phyloP scores from a whole-genome alignment of 2,888 invertebrate genomes.

The Brachyptera putata region DNA sequence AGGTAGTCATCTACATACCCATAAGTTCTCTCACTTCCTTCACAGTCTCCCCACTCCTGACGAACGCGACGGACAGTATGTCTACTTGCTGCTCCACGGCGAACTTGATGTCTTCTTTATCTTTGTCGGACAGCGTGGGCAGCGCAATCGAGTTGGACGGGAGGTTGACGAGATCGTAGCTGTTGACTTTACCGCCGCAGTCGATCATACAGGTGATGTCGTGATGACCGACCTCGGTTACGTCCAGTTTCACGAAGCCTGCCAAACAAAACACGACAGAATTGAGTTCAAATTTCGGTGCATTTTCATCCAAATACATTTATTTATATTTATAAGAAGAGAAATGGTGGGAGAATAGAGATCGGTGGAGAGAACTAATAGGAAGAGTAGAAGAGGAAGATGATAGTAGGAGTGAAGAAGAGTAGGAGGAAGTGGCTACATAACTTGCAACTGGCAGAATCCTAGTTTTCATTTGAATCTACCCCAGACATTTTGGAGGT shows the following conservation, averaged over 20 bases:
- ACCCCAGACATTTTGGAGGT: too few species aligned
- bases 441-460: too few species aligned
- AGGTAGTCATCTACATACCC: background rate
- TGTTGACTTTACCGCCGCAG: background rate
- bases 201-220: background rate
- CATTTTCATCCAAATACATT: too few species aligned
- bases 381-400: too few species aligned
- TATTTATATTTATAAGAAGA: too few species aligned
- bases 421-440: too few species aligned
- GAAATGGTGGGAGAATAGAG: too few species aligned
- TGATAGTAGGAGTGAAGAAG: too few species aligned
- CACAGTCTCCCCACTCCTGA: conserved; percentile 1
- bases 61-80: background rate
- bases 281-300: too few species aligned
- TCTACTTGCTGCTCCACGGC: conserved; percentile 10
- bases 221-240: background rate
- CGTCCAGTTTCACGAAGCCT: background rate
- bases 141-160: background rate
- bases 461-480: too few species aligned
- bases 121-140: background rate
- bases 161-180: background rate
- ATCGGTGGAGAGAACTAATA: too few species aligned
- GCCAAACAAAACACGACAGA: too few species aligned
- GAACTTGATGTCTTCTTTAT: conserved; percentile 14
- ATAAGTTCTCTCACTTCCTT: background rate